Percentiles rank a stretch among this genome's conserved stretches.
Evolutionary conservation across 2,797 vertebrate genomes (phyloP).

Genomic region (Notolabrus celidotus): DNA sequence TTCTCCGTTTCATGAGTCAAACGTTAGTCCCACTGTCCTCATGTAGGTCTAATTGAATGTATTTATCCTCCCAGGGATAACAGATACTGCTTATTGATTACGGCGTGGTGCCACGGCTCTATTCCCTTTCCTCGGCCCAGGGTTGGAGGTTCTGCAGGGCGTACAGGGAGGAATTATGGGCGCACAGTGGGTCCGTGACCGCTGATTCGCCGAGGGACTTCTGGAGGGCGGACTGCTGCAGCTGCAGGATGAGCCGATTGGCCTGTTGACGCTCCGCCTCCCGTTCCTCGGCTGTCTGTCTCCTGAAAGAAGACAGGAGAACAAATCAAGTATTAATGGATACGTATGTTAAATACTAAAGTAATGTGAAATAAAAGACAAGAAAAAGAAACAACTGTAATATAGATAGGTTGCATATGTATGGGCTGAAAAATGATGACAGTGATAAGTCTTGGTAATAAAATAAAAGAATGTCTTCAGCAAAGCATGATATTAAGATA

Average conservation of each 20-base stretch:
- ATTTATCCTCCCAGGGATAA: constrained; percentile 51
- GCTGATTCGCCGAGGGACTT: constrained; percentile 91
- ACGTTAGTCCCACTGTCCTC: constrained; percentile 57
- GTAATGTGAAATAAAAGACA: background rate
- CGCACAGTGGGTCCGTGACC: constrained; percentile 92
- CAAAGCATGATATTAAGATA: background rate
- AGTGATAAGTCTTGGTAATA: background rate
- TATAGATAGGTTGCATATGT: background rate
- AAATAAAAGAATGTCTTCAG: background rate
- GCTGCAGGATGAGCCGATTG: constrained; percentile 94
- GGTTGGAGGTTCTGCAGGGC: constrained; percentile 98
- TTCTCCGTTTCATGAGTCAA: constrained; percentile 48
- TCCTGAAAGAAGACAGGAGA: constrained; percentile 77
- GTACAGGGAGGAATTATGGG: constrained; percentile 97
- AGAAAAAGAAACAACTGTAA: background rate
- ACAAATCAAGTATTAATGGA: background rate
- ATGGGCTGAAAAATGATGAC: background rate
- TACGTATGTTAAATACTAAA: background rate
- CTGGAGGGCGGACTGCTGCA: constrained; percentile 95
- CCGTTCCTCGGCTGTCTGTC: constrained; percentile 96
- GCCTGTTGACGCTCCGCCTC: constrained; percentile 97
- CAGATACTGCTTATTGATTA: constrained; percentile 43
- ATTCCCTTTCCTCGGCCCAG: constrained; percentile 92
- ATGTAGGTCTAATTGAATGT: constrained; percentile 41
- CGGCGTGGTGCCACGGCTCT: constrained; percentile 28